Base-by-base conservation (phyloP, 2,888 invertebrate species). In the Tenodera sinensis region DNA sequence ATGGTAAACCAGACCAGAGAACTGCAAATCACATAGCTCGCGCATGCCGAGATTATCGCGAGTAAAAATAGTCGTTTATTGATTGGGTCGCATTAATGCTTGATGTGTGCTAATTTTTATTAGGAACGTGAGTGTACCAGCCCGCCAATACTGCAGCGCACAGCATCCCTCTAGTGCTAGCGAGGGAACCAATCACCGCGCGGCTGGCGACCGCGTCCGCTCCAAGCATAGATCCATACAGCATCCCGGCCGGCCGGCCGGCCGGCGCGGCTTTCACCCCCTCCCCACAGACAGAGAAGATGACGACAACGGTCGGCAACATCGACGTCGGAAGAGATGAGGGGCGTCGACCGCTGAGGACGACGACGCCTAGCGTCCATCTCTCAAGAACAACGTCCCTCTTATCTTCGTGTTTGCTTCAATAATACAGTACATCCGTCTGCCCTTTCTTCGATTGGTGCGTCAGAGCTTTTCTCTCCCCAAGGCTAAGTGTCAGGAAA, bases 141-240 rank as follows among this genome's bases (percentile, higher is more conserved):
- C 54, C 54, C 54, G 54, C 54, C 54, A 71, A 71, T 71, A 88
- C 82, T 83, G 88, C 88, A 83, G 34, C 82, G 85, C 82, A 34
- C 85, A 81, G 71, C 83, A 83, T 71, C 47, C 84, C 83, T 82
- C 86, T 81, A 81, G 47, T 82, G 85, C 89, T 27, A 71, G 89
- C 89, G 88, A 88, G 34, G 83, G 88, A 84, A 84, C 88, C 85
- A 87, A 47, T 71, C 88, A 71, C 88, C 88, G 82, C 85, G 54
- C 47, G 82, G 30, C 84, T 71, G 14, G 84, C 42, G 27, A 20
- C 54, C 54, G 54, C 54, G 34, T 71, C 54, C 54, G 54, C 54
- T 71, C 54, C 54, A 20, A 71, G 54, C 54, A 71, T 71, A 88
- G 90, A 90, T 90, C 90, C 90, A 90, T 89, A 90, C 90, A 90